phyloP scores from a whole-genome alignment of 2,888 invertebrate genomes.

The Piscicola geometra region DNA sequence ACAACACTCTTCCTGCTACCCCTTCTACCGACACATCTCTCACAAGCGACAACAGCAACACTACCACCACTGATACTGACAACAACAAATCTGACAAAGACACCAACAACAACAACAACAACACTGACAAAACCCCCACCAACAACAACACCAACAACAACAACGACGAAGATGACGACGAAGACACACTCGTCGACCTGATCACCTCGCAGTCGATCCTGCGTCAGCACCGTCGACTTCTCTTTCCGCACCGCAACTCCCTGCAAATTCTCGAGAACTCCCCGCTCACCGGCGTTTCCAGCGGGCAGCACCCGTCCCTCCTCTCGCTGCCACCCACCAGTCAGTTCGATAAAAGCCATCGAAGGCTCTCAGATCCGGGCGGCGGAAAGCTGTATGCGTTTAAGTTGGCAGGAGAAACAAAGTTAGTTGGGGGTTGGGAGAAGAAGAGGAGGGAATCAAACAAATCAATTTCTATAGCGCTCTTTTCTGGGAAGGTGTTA shows the following conservation, averaged over 20 bases:
- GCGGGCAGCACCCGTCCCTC: not conserved
- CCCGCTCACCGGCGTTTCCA: not conserved
- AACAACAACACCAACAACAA: not conserved
- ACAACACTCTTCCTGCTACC: too few relatives aligned
- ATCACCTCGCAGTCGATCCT: conserved; percentile 18
- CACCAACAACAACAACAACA: not conserved
- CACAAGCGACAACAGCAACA: too few relatives aligned
- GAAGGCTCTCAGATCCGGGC: conserved; percentile 34
- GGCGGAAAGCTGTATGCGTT: conserved; percentile 19
- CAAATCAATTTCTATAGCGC: too few relatives aligned
- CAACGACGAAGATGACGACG: conserved; percentile 27
- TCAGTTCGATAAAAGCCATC: conserved; percentile 20
- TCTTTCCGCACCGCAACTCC: conserved; percentile 26
- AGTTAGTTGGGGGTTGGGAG: not conserved
- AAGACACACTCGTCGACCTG: conserved; percentile 28
- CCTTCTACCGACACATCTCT: too few relatives aligned
- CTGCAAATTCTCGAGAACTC: conserved; percentile 3
- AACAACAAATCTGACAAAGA: not conserved
- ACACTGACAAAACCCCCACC: not conserved
- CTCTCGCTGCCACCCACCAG: conserved; percentile 3
- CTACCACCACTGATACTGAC: not conserved
- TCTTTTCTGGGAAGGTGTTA: too few relatives aligned
- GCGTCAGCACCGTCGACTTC: conserved; percentile 17
- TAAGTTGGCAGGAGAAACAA: not conserved
- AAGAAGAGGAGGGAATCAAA: not conserved